These are phyloP conservation scores for Exocentrus adspersus DNA, from an alignment of 2,888 invertebrate species.

Conservation along the genomic window DNA sequence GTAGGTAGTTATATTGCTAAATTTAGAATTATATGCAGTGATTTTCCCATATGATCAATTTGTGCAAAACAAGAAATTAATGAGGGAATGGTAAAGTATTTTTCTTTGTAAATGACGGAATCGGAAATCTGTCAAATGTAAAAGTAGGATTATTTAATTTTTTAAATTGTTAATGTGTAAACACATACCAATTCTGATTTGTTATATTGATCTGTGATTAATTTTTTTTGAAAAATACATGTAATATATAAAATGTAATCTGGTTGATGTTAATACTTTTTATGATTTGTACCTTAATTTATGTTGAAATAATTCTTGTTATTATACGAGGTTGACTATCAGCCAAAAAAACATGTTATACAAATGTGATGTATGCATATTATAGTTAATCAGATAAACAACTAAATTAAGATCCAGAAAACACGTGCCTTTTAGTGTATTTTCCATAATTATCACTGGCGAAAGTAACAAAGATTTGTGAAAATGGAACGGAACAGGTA, in stretches of 20 bases:
- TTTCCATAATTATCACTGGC: too few species aligned
- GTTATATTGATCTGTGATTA: conserved; percentile 48
- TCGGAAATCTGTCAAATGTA: background rate
- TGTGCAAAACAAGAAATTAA: too few species aligned
- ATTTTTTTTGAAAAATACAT: conserved; percentile 47
- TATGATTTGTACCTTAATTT: conserved; percentile 51
- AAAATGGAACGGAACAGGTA: too few species aligned
- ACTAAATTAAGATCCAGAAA: background rate
- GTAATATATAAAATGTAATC: conserved; percentile 34
- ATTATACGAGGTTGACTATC: conserved; percentile 35
- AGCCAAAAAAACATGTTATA: background rate
- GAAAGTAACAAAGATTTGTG: too few species aligned
- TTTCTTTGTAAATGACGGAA: too few species aligned
- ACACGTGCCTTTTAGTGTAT: background rate
- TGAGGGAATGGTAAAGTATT: too few species aligned
- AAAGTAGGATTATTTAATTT: background rate
- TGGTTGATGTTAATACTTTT: conserved; percentile 50
- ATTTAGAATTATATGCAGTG: too few species aligned
- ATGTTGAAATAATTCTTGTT: conserved; percentile 55
- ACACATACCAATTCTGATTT: background rate
- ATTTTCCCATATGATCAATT: too few species aligned
- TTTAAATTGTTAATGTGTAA: background rate
- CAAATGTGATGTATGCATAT: background rate
- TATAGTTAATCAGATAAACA: background rate
- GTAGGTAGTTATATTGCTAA: too few species aligned